Percentiles rank a stretch among this genome's conserved stretches.
These are phyloP conservation scores for Temnothorax curvispinosus DNA, from an alignment of 1,140 invertebrate genomes.

Conservation along the genomic window DNA sequence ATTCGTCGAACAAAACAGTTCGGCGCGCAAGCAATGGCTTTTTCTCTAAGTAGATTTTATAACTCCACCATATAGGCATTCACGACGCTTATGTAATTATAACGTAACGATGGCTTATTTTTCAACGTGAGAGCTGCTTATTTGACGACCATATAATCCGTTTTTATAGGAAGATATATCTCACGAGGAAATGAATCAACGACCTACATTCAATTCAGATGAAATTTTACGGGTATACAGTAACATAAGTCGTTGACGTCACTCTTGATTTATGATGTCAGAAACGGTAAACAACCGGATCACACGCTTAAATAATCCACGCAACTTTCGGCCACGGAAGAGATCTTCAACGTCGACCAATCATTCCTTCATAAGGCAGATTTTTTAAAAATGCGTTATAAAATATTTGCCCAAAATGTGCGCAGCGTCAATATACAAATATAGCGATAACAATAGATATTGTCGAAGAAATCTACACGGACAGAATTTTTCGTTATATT, in stretches of 20 bases:
- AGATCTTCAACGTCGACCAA: not conserved
- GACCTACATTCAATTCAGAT: conserved; percentile 6
- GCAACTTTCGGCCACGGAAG: not conserved
- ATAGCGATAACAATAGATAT: too few species aligned
- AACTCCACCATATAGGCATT: not conserved
- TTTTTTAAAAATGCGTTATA: not conserved
- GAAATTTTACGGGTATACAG: not conserved
- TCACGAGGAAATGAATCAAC: not conserved
- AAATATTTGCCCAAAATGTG: not conserved
- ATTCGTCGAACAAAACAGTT: not conserved
- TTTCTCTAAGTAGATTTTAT: conserved; percentile 3
- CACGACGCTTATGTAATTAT: conserved; percentile 30
- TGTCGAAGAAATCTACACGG: not conserved
- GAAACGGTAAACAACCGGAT: not conserved
- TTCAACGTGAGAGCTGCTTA: not conserved
- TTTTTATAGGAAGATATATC: not conserved
- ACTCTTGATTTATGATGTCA: not conserved
- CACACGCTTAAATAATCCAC: not conserved
- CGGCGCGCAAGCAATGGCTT: too few species aligned
- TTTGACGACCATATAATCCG: conserved; percentile 2
- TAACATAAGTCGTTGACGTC: not conserved
- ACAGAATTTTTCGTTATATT: too few species aligned
- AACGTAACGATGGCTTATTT: conserved; percentile 32
- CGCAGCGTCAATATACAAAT: not conserved
- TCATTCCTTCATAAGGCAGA: not conserved